Base-by-base conservation (phyloP, 2,888 invertebrate genomes). In the Pandemis heparana region DNA sequence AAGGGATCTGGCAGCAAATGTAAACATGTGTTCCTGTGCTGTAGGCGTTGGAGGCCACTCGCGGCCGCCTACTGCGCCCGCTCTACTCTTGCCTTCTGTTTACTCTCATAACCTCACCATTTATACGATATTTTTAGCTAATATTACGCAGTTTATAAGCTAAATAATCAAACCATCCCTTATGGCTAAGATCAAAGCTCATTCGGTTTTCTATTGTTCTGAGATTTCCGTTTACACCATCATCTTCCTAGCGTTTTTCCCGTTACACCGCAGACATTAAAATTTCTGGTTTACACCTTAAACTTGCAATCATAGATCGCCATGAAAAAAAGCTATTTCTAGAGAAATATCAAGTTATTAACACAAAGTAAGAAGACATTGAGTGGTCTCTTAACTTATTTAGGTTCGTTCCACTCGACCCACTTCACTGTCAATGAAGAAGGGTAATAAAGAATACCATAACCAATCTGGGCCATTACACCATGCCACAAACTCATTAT, bases 21-120 rank as follows among this genome's bases (percentile, higher is more conserved):
- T 89, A 89, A 91, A 91, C 92, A 93, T 90, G 85, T 92, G 92
- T 91, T 89, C 87, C 87, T 85, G 85, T 80, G 78, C 71, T 78
- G 89, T 89, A 87, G 91, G 90, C 88, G 89, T 41, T 85, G 84
- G 87, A 92, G 92, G 92, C 85, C 91, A 79, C 81, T 80, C 85
- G 84, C 87, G 71, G 61, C 61, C 70, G 53, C 75, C 75, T 75
- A 75, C 73, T 70, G 71, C 59, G 23, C 71, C 66, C 53, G 66
- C 61, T 70, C 59, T 43, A 63, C 64, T 16, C 51, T 32, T 65
- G 65, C 53, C 68, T 70, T 66, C 68, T 74, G 74, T 71, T 71
- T 74, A 72, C 68, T 65, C 78, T 78, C 80, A 83, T 79, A 85
- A 83, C 84, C 82, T 84, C 81, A 84, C 79, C 82, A 81, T 82